Base-by-base conservation (phyloP, 2,888 invertebrate genomes). In the Phaonia tiefii region DNA sequence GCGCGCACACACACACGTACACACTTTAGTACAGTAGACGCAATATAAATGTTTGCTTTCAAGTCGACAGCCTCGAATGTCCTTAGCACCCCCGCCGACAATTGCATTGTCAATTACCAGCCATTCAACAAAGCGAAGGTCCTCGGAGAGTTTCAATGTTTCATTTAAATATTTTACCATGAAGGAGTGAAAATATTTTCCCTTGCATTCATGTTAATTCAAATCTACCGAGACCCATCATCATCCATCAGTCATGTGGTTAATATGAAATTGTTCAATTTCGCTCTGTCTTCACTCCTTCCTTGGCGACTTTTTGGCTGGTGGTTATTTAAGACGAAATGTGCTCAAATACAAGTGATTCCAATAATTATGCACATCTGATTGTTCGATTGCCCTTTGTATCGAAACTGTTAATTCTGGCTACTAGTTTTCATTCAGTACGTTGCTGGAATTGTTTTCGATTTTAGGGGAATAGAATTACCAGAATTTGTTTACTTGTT, bases 181-280 rank as follows among this genome's bases (percentile, higher is more conserved):
- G 58, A 80, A 80, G 70, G 58, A 76, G 76, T 76, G 44, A 70
- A 73, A 56, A 39, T 39, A 39, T 63, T 56, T 25, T 63, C 17
- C 42, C 42, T 42, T 13, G 17, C 42, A 63, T 74, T 70, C 69
- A 1, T 54, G 15, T 46, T 71, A 71, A 80, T 71, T 31, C 13
- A 66, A 71, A 20, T 72, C 80, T 72, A 75, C 17, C 31, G 80
- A 75, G 80, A 81, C 77, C 71, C 75, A 81, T 81, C 80, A 42
- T 10, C 77, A 81, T 74, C 71, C 75, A 81, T 81, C 80, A 42
- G n/a, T 81, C 80, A 74, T 75, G 54, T 77, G 72, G 71, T 75
- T 67, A 69, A 72, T 69, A 65, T 72, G 17, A 80, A 80, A 80
- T 75, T 76, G 77, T 77, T 71, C 70, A 77, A 77, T 31, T 5